Evolutionary conservation across 2,888 invertebrate genomes (phyloP), one percentile per base, ranked within the genome.

Genomic region (Thereva nobilitata): DNA sequence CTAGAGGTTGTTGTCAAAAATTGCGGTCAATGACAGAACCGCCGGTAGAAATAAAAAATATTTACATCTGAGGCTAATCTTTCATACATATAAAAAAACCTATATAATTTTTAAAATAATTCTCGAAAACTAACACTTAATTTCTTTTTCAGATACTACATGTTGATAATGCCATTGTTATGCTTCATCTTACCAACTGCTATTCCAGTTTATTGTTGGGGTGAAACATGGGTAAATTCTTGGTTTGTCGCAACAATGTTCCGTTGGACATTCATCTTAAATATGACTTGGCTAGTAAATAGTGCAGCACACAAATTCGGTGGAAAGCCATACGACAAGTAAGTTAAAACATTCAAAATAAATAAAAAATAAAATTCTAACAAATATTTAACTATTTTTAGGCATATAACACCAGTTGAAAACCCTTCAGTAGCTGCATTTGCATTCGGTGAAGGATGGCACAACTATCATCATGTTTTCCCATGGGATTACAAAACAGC

Each of bases 261-360:
- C 78, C 87, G 95, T 59, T 95, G 93, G 82, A 84, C 88, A 40
- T 85, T 89, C 77, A 88, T 89, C 53, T 85, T 95, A 64, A 92
- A 95, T 80, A 88, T 89, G 68, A 95, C 95, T 1, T 95, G 94
- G 95, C 83, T 92, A 68, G 93, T 95, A 44, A 95, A 95, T 83
- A 92, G 92, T 70, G 91, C 91, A 2, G 95, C 95, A 1, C 95
- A 95, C 82, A 86, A 89, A 75, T 90, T 87, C 83, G 91, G 91
- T 61, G 84, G 85, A 74, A 88, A 87, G 73, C 90, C 91, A 10
- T 91, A 90, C 76, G 90, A 94, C 79, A 87, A 83, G 83, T 86
- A 77, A 82, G 82, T 78, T 38, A 4, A 55, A 40, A 34, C 44
- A 57, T 57, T 1, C 12, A 9, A 45, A 35, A 45, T 4, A 5